Conservation (phyloP, 2,113 vertebrate genomes). For the Apteryx mantelli region DNA sequence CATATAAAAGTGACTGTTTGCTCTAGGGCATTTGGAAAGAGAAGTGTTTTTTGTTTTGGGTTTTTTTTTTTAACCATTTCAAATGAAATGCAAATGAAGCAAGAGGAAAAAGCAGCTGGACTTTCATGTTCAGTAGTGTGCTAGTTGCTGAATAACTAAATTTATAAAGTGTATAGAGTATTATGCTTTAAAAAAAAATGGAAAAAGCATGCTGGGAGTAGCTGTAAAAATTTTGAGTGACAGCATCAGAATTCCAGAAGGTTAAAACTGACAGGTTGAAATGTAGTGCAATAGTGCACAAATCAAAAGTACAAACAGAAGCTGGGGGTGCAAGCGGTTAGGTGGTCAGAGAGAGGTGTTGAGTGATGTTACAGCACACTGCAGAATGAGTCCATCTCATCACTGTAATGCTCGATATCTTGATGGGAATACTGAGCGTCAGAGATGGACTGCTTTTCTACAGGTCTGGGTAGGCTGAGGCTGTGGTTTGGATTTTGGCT, state of each 20-base stretch:
- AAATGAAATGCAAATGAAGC: not conserved
- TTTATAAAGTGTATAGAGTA: not conserved
- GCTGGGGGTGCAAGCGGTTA: not conserved
- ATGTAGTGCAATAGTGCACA: not conserved
- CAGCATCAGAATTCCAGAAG: not conserved
- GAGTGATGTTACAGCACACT: not conserved
- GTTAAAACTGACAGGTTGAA: not conserved
- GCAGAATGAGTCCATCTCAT: not conserved
- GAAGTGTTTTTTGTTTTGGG: not conserved
- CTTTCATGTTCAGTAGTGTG: not conserved
- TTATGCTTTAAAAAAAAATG: not conserved
- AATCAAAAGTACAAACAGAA: not conserved
- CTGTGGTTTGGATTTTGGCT: not conserved
- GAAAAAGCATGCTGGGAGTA: not conserved
- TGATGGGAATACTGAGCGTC: not conserved
- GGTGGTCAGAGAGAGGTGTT: not conserved
- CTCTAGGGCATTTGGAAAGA: not conserved
- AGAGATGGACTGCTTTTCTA: not conserved
- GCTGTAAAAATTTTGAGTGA: not conserved
- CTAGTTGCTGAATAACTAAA: not conserved
- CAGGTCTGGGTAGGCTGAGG: not conserved
- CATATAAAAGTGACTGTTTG: not conserved
- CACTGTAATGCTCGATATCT: not conserved
- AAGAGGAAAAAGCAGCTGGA: not conserved
- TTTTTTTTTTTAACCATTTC: not conserved